These are phyloP conservation scores for Carassius auratus DNA, from an alignment of 2,113 vertebrate genomes.

Conservation along the genomic window DNA sequence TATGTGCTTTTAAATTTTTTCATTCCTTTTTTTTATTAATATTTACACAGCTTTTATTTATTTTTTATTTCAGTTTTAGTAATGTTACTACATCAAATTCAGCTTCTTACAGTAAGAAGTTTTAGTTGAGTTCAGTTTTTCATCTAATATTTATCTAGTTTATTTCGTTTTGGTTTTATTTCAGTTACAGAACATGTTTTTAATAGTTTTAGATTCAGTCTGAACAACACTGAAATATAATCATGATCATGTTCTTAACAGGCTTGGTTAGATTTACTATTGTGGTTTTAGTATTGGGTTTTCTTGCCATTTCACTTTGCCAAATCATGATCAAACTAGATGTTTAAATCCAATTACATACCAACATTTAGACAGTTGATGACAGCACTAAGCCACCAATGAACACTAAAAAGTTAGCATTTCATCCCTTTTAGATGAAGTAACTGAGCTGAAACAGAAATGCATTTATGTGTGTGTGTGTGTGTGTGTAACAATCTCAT, in stretches of 20 bases:
- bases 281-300: neutral
- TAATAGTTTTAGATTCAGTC: neutral
- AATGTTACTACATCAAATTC: neutral
- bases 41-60: neutral
- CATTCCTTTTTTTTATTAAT: neutral
- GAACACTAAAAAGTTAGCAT: neutral
- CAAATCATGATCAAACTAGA: neutral
- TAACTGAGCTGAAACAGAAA: constrained; percentile 24
- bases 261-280: neutral
- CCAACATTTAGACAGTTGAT: neutral
- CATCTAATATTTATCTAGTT: neutral
- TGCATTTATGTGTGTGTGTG: neutral
- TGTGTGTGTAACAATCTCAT: neutral
- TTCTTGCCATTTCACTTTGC: neutral
- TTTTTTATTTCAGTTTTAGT: neutral
- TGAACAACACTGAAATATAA: neutral
- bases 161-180: neutral
- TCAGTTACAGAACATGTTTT: neutral
- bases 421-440: neutral
- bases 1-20: no score
- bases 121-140: no score
- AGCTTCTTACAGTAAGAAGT: no score
- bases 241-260: neutral
- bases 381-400: neutral
- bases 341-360: neutral